Evolutionary conservation across 2,888 invertebrate species (phyloP).

Genomic region (Caenorhabditis angaria): DNA sequence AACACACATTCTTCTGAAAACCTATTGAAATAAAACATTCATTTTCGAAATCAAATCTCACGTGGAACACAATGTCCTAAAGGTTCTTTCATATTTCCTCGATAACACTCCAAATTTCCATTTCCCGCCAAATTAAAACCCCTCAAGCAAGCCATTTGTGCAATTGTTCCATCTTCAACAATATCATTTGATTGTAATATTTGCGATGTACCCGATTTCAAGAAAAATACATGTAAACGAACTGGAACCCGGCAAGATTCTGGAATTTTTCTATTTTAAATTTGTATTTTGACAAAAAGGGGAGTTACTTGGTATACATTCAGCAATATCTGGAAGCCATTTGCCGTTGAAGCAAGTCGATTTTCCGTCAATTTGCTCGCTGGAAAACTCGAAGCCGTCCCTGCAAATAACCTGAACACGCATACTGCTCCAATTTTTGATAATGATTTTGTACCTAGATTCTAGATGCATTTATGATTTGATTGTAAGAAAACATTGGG

Average conservation of each 20-base stretch:
- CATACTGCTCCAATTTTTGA: constrained; percentile 24
- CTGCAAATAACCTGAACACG: constrained; percentile 65
- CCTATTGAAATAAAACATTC: neutral
- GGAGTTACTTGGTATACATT: constrained; percentile 81
- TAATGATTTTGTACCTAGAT: constrained; percentile 6
- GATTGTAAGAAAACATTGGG: neutral
- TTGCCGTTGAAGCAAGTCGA: constrained; percentile 92
- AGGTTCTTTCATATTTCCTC: constrained; percentile 50
- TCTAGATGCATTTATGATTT: too few relatives aligned
- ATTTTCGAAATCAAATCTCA: constrained; percentile 18
- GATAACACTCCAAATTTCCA: constrained; percentile 56
- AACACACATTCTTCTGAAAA: constrained; percentile 52
- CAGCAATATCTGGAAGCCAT: constrained; percentile 88
- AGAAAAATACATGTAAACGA: constrained; percentile 67
- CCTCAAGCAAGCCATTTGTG: constrained; percentile 53
- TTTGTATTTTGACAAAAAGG: neutral
- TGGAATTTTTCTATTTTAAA: constrained; percentile 22
- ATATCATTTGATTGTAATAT: constrained; percentile 66
- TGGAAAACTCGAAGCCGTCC: constrained; percentile 56
- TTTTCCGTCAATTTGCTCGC: constrained; percentile 72
- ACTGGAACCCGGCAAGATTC: constrained; percentile 66
- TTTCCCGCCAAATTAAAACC: constrained; percentile 57
- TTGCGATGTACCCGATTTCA: constrained; percentile 57
- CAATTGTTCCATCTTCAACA: constrained; percentile 59
- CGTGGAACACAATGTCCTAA: constrained; percentile 66